These are phyloP conservation scores for Sylvilagus bachmani DNA, from an alignment of 2,113 vertebrate genomes.

Conservation along the genomic window DNA sequence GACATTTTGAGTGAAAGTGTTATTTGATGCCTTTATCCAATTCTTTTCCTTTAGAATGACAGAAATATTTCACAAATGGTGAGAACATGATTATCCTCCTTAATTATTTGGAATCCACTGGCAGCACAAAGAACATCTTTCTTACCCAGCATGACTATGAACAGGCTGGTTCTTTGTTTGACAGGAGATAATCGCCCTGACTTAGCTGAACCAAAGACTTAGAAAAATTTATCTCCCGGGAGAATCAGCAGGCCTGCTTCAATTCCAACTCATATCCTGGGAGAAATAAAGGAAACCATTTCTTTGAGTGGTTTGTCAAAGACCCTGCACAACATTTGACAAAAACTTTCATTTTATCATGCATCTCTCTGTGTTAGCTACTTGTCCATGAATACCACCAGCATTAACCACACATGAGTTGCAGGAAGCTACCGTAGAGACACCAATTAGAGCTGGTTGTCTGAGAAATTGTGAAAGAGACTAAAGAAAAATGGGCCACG, in stretches of 20 bases:
- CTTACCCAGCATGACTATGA: slow-evolving; percentile 38
- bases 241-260: neutral
- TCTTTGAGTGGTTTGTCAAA: slow-evolving; percentile 50
- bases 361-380: neutral
- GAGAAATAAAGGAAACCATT: slow-evolving; percentile 4
- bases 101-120: slow-evolving; percentile 38
- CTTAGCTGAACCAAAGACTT: slow-evolving; percentile 43
- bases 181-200: slow-evolving; percentile 69
- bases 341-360: neutral
- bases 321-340: neutral
- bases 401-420: neutral
- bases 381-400: neutral
- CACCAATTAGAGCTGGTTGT: neutral
- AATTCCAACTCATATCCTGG: neutral
- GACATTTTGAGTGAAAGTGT: neutral
- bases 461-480: neutral
- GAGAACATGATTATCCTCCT: neutral
- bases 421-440: neutral
- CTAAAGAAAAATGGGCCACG: neutral
- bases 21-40: neutral
- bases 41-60: neutral
- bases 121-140: slow-evolving; percentile 58
- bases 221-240: slow-evolving; percentile 65
- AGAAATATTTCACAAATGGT: neutral
- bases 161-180: slow-evolving; percentile 15